Percentiles rank a stretch among this genome's conserved stretches.
phyloP scores from a whole-genome alignment of 2,113 vertebrate genomes.

The Phasianus colchicus region DNA sequence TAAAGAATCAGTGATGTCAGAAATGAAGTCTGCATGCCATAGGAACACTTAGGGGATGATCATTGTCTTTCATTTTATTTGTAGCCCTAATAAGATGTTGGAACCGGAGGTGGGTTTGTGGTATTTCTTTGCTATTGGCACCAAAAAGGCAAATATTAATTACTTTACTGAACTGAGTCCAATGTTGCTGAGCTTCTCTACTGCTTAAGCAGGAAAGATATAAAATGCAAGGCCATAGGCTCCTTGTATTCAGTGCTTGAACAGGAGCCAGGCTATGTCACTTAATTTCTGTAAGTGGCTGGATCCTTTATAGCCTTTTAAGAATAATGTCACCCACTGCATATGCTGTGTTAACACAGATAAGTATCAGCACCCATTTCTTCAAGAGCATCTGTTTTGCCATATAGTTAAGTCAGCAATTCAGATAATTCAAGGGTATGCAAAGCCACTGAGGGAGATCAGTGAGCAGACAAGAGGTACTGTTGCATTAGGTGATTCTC shows the following conservation, averaged over 20 bases:
- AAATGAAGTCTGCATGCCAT: neutral
- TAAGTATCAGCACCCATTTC: neutral
- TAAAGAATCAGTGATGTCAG: neutral
- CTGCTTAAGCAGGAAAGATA: neutral
- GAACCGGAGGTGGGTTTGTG: neutral
- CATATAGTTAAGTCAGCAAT: neutral
- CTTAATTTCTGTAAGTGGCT: slow-evolving; percentile 54
- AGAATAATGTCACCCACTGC: neutral
- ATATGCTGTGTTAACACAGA: neutral
- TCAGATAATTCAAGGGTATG: neutral
- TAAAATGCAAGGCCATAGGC: neutral
- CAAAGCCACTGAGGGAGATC: neutral
- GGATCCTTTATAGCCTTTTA: slow-evolving; percentile 1
- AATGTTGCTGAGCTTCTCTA: neutral
- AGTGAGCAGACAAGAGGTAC: neutral
- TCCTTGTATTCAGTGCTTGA: slow-evolving; percentile 14
- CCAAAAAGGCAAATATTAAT: neutral
- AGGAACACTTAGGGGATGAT: neutral
- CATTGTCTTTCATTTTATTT: neutral
- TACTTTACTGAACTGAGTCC: neutral
- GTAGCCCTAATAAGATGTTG: neutral
- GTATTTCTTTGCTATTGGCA: slow-evolving; percentile 7
- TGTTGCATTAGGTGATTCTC: neutral
- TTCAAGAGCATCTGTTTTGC: neutral
- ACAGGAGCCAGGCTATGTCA: neutral